Base-by-base conservation (phyloP, 2,113 vertebrate genomes). In the Zeus faber region DNA sequence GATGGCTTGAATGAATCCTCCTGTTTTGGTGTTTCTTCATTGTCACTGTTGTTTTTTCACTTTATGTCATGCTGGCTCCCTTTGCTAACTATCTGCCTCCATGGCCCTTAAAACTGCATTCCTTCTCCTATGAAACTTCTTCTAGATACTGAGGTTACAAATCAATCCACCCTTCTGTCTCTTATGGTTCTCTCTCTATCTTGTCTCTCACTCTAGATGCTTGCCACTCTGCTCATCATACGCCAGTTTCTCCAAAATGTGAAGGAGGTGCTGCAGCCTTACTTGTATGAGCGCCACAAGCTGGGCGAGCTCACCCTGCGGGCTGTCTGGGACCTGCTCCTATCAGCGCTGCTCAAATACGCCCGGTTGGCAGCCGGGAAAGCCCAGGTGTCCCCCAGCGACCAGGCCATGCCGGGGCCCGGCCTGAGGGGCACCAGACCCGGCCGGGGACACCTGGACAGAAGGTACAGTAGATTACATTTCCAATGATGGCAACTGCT, bases 171-270 rank as follows among this genome's bases (percentile, higher is more conserved):
- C n/a, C 16, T 7, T 33, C 31, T 33, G 31, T 33, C 31, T 33
- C 31, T 33, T n/a, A n/a, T n/a, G n/a, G n/a, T n/a, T n/a, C n/a
- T n/a, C n/a, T n/a, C n/a, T n/a, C n/a, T n/a, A n/a, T n/a, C n/a
- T n/a, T 29, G 4, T 35, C 39, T 26, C 24, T 53, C 17, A 43
- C 49, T 54, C 20, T 65, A 99, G 96, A 99, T 95, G 95, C 85
- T 98, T 86, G 96, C 96, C 75, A 96, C 95, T 16, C 91, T 99
- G 65, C 91, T 99, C 77, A 92, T 99, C 76, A 97, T 96, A 9
- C 94, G 95, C 9, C 96, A 99, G 88, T 92, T 99, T 77, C 89
- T 99, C 70, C 95, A 96, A 85, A 98, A 98, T 16, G 67, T 98
- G 64, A 91, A 94, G 17, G 96, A 99, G 77, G 95, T 95, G 53